Conservation (phyloP, 1,140 invertebrate species). For the Trachymyrmex cornetzi region DNA sequence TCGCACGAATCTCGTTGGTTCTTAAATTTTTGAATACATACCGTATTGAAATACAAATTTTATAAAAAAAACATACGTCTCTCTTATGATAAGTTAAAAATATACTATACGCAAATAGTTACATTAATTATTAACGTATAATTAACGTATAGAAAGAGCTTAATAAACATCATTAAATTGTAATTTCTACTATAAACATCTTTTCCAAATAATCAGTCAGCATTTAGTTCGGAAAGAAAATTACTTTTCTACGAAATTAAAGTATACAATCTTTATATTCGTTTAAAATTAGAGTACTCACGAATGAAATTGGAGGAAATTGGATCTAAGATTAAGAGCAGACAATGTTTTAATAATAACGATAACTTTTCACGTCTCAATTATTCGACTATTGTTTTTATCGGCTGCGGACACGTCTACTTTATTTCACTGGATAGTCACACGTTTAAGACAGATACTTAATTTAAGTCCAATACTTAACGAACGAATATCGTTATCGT, state of each 20-base stretch:
- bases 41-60: not conserved
- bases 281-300: conserved; percentile 3
- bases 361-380: not conserved
- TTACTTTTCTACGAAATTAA: conserved; percentile 28
- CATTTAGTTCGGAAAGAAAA: conserved; percentile 2
- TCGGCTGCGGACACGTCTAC: not conserved
- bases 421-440: not conserved
- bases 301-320: not conserved
- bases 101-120: not conserved
- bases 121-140: not conserved
- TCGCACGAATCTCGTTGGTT: not conserved
- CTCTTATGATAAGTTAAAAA: not conserved
- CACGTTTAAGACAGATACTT: not conserved
- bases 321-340: not conserved
- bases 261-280: conserved; percentile 13
- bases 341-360: not conserved
- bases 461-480: not conserved
- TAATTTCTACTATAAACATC: conserved; percentile 4
- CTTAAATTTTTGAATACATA: not conserved
- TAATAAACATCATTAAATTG: conserved; percentile 5
- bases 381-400: conserved; percentile 5
- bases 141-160: not conserved
- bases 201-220: not conserved
- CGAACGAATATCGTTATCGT: not conserved
- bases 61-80: not conserved